These are phyloP conservation scores for Falco biarmicus DNA, from an alignment of 2,797 vertebrate species.

Conservation along the genomic window DNA sequence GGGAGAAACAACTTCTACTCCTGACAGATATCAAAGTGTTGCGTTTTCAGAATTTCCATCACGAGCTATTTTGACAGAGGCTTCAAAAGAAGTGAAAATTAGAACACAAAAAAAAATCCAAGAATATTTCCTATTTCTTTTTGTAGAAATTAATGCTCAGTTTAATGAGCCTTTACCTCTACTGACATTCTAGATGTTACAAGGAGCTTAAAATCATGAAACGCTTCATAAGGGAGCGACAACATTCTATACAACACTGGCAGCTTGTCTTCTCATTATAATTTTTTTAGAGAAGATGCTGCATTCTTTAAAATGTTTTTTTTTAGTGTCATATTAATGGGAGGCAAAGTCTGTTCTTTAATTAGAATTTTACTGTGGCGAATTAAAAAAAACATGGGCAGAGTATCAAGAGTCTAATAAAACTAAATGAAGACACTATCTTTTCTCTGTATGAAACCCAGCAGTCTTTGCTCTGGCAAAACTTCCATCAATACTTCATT, in stretches of 20 bases:
- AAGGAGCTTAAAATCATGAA: slow-evolving; percentile 53
- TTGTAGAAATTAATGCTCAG: slow-evolving; percentile 45
- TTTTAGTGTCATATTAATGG: slow-evolving; percentile 62
- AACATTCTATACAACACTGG: slow-evolving; percentile 13
- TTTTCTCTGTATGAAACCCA: slow-evolving; percentile 49
- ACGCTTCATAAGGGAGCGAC: slow-evolving; percentile 49
- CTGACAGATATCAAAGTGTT: slow-evolving; percentile 46
- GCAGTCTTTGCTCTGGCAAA: slow-evolving; percentile 59
- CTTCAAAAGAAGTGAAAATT: slow-evolving; percentile 65
- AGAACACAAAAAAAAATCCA: slow-evolving; percentile 46
- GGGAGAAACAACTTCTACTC: slow-evolving; percentile 28
- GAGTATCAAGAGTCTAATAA: slow-evolving; percentile 63
- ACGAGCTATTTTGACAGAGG: slow-evolving; percentile 62
- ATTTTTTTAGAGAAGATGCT: slow-evolving; percentile 42
- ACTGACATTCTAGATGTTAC: slow-evolving; percentile 37
- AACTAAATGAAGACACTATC: slow-evolving; percentile 65
- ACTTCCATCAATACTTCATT: slow-evolving; percentile 55
- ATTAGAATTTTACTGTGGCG: slow-evolving; percentile 69
- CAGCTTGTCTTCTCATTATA: slow-evolving; percentile 42
- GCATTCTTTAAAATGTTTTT: slow-evolving; percentile 44
- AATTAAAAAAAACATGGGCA: slow-evolving; percentile 72
- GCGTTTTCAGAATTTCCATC: slow-evolving; percentile 23
- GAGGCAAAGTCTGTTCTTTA: slow-evolving; percentile 68
- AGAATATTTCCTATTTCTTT: slow-evolving; percentile 52
- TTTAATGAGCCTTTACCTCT: slow-evolving; percentile 62